Evolutionary conservation across 2,888 invertebrate species (phyloP).

Genomic region (Thereva unica): DNA sequence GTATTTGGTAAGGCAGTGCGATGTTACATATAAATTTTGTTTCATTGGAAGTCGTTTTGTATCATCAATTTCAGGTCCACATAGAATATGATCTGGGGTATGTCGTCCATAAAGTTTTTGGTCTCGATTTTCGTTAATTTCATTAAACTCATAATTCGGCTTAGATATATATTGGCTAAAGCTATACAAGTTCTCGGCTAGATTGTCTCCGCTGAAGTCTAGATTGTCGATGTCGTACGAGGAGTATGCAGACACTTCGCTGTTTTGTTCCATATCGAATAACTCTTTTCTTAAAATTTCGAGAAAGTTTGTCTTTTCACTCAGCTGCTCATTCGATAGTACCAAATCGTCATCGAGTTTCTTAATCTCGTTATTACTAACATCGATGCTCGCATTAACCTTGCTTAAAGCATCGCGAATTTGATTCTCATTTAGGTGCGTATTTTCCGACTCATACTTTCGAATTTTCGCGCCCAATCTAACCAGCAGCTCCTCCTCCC

Average conservation of each 20-base stretch:
- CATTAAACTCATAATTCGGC: constrained; percentile 41
- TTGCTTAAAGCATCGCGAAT: constrained; percentile 56
- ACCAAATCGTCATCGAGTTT: constrained; percentile 61
- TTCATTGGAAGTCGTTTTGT: neutral
- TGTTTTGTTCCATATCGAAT: constrained; percentile 13
- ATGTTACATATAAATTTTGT: constrained; percentile 3
- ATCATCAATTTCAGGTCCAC: neutral
- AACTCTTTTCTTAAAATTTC: constrained; percentile 63
- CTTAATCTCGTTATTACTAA: constrained; percentile 62
- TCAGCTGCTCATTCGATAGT: constrained; percentile 61
- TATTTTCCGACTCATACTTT: constrained; percentile 62
- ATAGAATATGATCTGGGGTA: constrained; percentile 21
- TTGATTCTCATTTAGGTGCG: constrained; percentile 54
- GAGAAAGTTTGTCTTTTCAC: constrained; percentile 61
- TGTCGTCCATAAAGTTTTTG: constrained; percentile 18
- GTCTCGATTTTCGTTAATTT: constrained; percentile 39
- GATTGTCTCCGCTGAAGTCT: constrained; percentile 18
- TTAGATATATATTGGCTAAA: constrained; percentile 41
- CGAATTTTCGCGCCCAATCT: constrained; percentile 69
- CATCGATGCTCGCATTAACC: constrained; percentile 62
- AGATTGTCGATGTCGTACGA: constrained; percentile 8
- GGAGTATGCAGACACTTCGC: neutral
- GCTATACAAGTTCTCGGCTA: constrained; percentile 40
- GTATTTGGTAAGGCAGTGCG: neutral
- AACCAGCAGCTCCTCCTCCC: constrained; percentile 74